Evolutionary conservation across 1,140 invertebrate species (phyloP), one percentile per base, ranked within the genome.

Genomic region (Colletes gigas): DNA sequence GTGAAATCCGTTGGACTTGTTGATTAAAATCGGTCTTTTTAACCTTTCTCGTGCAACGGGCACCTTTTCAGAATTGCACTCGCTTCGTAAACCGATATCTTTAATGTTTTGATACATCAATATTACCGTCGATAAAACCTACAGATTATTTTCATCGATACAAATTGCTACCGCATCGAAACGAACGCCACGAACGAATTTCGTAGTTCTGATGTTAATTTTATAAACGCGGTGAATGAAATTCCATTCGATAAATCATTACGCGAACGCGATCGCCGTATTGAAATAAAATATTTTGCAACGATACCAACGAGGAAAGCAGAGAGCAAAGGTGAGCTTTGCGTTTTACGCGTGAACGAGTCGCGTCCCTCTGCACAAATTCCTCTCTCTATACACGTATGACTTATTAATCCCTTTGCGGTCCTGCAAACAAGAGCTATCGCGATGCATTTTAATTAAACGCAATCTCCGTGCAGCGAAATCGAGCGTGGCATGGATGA

Each of bases 381-480:
- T 69, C 59, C 50, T 19, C 60, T 57, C 15, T 63, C 21, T 74
- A 41, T 44, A 62, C 59, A 21, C 70, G 41, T 76, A 70, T 87
- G 85, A 86, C 70, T 86, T 86, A 87, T 87, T 83, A 87, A 87
- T 87, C 81, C 85, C 84, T 52, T 81, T 68, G 79, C 79, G 76
- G 44, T 74, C 21, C 21, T 62, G 72, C 78, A 84, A 84, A 81
- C 84, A 84, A 65, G 76, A 75, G 67, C 52, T 41, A 47, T 60
- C 75, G 70, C 59, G 70, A 81, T 85, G 82, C 71, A 88, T 88
- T 89, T 89, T 89, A 89, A 89, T 89, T 87, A 89, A 88, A 87
- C 59, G 78, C 75, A 86, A 83, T 81, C 71, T 84, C 66, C 73
- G 52, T 62, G 39, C 63, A 41, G 60, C 63, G 54, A 59, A 75